Base-by-base conservation (phyloP, 2,113 vertebrate genomes). In the Salvelinus fontinalis region DNA sequence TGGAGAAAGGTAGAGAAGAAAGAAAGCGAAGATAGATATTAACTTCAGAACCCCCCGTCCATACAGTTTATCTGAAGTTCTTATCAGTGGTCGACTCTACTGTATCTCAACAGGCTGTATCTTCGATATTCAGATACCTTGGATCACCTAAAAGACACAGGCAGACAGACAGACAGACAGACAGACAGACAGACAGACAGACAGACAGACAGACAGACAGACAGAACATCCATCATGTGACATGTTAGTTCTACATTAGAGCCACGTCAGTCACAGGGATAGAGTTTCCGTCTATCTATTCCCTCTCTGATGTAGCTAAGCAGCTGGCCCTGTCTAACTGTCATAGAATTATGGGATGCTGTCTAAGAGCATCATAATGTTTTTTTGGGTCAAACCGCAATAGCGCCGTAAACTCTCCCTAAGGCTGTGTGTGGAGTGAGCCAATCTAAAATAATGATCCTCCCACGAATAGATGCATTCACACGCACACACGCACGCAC, bases 211-310 rank as follows among this genome's bases (percentile, higher is more conserved):
- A 3, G 12, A 14, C 2, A 34, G 48, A 49, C 12, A 12, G 2
- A 51, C 13, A 13, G 49, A 51, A 29, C 12, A 69, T 66, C 26
- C 65, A 31, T 27, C 73, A 72, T 57, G 51, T 57, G 34, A 75
- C 70, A 75, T 24, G 24, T 34, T 54, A 27, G 62, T 72, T 34
- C 83, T 75, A 70, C 44, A 70, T 80, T 81, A 80, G 79, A 68
- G 5, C n/a, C 26, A 73, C 77, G 83, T 59, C 49, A 78, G 70
- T 9, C 27, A 27, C 67, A 51, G 76, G 81, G 81, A 74, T 81
- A 72, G 72, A 78, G 76, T 83, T 81, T 80, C 77, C 6, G 27
- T 48, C 26, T 2, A 2, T 57, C 82, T 77, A 79, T 80, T 86
- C 72, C 80, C 73, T 75, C 59, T 67, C 54, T 1, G 31, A 51